Conservation (phyloP, 2,113 vertebrate genomes). For the Vimba vimba region DNA sequence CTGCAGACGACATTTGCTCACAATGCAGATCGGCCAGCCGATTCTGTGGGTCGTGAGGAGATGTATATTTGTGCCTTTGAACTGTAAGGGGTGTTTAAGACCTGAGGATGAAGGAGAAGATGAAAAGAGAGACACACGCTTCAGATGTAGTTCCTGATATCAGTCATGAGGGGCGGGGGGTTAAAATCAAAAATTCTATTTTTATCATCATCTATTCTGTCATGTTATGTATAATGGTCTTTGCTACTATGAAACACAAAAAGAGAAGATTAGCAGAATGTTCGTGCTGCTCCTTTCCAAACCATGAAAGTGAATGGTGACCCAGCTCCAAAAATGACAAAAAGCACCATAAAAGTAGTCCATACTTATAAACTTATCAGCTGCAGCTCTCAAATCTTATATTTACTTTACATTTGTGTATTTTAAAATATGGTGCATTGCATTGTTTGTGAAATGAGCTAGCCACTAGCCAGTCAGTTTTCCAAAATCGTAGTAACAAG, state of each 20-base stretch:
- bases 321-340: background rate
- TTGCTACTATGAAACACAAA: background rate
- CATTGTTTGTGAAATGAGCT: no score
- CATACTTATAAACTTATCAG: background rate
- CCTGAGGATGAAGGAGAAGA: background rate
- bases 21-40: background rate
- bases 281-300: background rate
- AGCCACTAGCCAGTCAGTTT: no score
- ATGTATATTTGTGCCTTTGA: slow-evolving; percentile 39
- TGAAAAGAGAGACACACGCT: background rate
- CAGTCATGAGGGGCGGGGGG: background rate
- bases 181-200: background rate
- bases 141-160: slow-evolving; percentile 8
- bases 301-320: background rate
- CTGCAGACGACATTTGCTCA: slow-evolving; percentile 27
- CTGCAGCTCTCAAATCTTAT: no score
- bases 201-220: background rate
- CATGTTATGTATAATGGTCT: background rate
- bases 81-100: slow-evolving; percentile 24
- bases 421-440: no score
- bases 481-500: no score
- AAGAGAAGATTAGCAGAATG: background rate
- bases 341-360: background rate
- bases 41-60: background rate
- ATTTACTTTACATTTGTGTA: no score